Conservation (phyloP, 2,797 vertebrate species). For the Sus cebifrons region DNA sequence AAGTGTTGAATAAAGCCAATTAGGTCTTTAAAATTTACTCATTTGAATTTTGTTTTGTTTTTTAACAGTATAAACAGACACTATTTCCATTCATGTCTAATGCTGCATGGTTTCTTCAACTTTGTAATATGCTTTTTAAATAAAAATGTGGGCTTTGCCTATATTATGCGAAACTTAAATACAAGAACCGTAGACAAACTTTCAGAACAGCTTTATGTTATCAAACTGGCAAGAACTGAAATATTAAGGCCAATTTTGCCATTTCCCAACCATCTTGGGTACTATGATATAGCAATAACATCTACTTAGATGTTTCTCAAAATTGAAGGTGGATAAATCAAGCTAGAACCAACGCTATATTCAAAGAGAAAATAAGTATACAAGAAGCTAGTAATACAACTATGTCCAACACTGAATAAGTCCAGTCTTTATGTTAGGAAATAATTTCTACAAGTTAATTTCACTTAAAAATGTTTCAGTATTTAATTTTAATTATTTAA, state of each 20-base stretch:
- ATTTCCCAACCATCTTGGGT: background rate
- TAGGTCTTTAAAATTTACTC: background rate
- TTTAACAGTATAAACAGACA: background rate
- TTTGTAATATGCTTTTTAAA: conserved; percentile 16
- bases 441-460: conserved; percentile 37
- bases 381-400: background rate
- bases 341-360: background rate
- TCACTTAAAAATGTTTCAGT: conserved; percentile 29
- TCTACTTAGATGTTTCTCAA: conserved; percentile 2
- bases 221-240: conserved; percentile 14
- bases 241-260: background rate
- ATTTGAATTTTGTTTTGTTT: too few relatives aligned
- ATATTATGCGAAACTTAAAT: background rate
- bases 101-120: background rate
- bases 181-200: background rate
- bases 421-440: background rate
- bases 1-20: background rate
- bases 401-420: background rate
- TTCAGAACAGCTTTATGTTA: conserved; percentile 30
- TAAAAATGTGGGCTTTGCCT: background rate
- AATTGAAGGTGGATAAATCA: background rate
- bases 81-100: background rate
- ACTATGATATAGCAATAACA: background rate
- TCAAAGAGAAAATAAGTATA: background rate
- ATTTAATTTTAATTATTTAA: conserved; percentile 63